Base-by-base conservation (phyloP, 1,140 invertebrate genomes). In the Drosophila bocqueti region DNA sequence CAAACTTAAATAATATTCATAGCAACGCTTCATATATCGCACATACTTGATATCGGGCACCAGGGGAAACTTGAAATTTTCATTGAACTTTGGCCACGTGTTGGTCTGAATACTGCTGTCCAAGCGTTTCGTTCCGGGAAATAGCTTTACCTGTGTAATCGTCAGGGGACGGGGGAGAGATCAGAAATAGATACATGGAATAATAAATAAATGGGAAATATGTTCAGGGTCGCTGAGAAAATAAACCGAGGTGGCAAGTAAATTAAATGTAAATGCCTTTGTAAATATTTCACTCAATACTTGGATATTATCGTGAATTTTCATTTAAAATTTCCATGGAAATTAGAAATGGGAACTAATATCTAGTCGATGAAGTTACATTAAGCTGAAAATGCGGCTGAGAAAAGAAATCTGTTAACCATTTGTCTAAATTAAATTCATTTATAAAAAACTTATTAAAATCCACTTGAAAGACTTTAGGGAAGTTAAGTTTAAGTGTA, bases 61-160 rank as follows among this genome's bases (percentile, higher is more conserved):
- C 47, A 96, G 75, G 47, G 94, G 94, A 92, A 96, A 96, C 65
- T 94, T 94, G 81, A 96, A 96, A 68, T 96, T 96, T 93, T 96
- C 95, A 89, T 97, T 96, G 94, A 96, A 96, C 50, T 95, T 94
- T 0, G 96, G 96, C 96, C 96, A 96, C 3, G 96, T 96, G 78
- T 95, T 96, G 74, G 96, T 96, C 87, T 95, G 95, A 72, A 96
- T 93, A 57, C 95, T 94, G 9, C 96, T 96, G 93, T 97, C 96
- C 81, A 94, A 96, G 93, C 96, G 96, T 58, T 95, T 95, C 73
- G 95, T 95, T 24, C 95, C 95, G 1, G 96, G 96, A 87, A 96
- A 95, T 26, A 96, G 79, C 93, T 96, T 96, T 3, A 96, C 95
- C 96, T 97, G 42, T 97, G 42, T 8, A 61, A 55, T 38, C 13